Conservation (phyloP, 2,888 invertebrate genomes). For the Aspidiotus rigidus region DNA sequence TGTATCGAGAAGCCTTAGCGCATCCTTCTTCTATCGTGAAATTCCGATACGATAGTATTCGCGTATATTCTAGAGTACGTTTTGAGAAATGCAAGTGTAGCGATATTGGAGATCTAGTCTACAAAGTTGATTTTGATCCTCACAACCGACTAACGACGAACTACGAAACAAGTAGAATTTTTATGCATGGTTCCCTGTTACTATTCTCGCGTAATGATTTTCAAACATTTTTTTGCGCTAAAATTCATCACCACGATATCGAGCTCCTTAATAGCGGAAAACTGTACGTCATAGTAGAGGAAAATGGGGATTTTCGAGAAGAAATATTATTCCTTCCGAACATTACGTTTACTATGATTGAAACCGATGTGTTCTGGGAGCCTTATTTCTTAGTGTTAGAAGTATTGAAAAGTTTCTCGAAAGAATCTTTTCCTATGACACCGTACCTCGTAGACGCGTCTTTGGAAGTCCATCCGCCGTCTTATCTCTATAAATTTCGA, state of each 20-base stretch:
- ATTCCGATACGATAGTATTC: conserved; percentile 54
- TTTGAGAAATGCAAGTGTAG: background rate
- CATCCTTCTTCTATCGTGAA: background rate
- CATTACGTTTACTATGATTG: conserved; percentile 41
- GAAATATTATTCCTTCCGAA: background rate
- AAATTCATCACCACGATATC: conserved; percentile 52
- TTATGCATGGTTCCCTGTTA: conserved; percentile 65
- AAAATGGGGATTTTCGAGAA: background rate
- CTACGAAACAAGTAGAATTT: conserved; percentile 50
- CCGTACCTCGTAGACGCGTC: conserved; percentile 55
- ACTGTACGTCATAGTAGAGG: conserved; percentile 15
- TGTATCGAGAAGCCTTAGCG: background rate
- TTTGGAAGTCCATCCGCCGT: conserved; percentile 16
- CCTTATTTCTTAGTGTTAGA: conserved; percentile 66
- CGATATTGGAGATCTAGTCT: conserved; percentile 36
- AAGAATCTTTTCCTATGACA: conserved; percentile 56
- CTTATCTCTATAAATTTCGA: background rate
- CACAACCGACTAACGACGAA: conserved; percentile 40
- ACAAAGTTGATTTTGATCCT: conserved; percentile 35
- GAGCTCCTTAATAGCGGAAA: conserved; percentile 18
- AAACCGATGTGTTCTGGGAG: conserved; percentile 71
- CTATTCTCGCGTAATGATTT: conserved; percentile 64
- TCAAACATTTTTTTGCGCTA: conserved; percentile 57
- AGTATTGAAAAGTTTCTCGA: conserved; percentile 53
- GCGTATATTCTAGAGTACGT: conserved; percentile 52